phyloP scores from a whole-genome alignment of 2,888 invertebrate species.

The Mellilla xanthometata region DNA sequence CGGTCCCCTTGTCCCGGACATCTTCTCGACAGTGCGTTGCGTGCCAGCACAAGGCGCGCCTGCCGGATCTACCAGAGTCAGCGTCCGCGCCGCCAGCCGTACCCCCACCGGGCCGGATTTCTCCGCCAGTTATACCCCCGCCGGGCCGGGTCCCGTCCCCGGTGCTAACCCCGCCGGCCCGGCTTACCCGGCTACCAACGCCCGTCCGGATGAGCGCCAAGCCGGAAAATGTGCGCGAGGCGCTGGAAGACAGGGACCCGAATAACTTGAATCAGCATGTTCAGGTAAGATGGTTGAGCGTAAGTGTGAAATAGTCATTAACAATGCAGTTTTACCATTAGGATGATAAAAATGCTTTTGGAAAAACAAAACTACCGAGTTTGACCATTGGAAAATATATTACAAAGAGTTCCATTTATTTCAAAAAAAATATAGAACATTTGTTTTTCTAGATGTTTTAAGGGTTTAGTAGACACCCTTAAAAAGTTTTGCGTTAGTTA shows the following conservation, averaged over 20 bases:
- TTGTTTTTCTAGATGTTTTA: too few relatives aligned
- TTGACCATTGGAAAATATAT: too few relatives aligned
- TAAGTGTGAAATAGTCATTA: too few relatives aligned
- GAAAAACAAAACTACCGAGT: too few relatives aligned
- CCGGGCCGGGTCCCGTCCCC: slow-evolving; percentile 19
- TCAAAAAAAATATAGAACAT: too few relatives aligned
- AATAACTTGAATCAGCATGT: slow-evolving; percentile 87
- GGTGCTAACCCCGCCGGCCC: slow-evolving; percentile 12
- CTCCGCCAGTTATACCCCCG: slow-evolving; percentile 8
- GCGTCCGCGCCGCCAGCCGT: slow-evolving; percentile 43
- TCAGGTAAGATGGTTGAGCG: slow-evolving; percentile 85
- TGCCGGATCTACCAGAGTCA: slow-evolving; percentile 53
- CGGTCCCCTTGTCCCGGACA: slow-evolving; percentile 44
- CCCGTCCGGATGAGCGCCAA: slow-evolving; percentile 52
- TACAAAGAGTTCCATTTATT: too few relatives aligned
- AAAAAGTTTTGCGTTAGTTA: too few relatives aligned
- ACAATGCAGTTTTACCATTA: too few relatives aligned
- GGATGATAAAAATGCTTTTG: too few relatives aligned
- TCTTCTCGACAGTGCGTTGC: slow-evolving; percentile 60
- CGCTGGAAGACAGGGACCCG: slow-evolving; percentile 87
- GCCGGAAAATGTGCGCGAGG: slow-evolving; percentile 64
- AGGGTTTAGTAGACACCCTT: too few relatives aligned
- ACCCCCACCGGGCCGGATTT: slow-evolving; percentile 22
- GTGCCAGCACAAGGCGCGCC: slow-evolving; percentile 50
- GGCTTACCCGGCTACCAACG: slow-evolving; percentile 15